Conservation (phyloP, 2,797 vertebrate genomes). For the Pempheris klunzingeri region DNA sequence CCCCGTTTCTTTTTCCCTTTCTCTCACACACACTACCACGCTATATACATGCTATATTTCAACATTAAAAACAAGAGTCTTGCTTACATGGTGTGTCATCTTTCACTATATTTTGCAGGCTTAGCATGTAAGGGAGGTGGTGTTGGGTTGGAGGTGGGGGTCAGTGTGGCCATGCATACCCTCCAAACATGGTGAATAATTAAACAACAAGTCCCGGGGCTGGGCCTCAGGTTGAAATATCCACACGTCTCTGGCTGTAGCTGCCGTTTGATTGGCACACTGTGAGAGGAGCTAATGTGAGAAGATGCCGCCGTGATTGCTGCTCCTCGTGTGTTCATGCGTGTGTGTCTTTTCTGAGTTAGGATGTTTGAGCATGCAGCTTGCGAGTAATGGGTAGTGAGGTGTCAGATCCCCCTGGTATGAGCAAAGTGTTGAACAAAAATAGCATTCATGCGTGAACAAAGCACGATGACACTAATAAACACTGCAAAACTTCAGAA, state of each 20-base stretch:
- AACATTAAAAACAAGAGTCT: constrained; percentile 5
- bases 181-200: constrained; percentile 60
- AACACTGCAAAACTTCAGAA: not conserved
- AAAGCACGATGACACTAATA: constrained; percentile 3
- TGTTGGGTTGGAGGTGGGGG: not conserved
- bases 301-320: constrained; percentile 16
- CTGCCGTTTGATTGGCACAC: constrained; percentile 64
- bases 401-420: constrained; percentile 8
- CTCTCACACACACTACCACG: not conserved
- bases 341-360: constrained; percentile 7
- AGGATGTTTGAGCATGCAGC: not conserved
- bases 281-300: constrained; percentile 58
- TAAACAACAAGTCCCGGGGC: constrained; percentile 36
- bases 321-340: constrained; percentile 7
- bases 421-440: constrained; percentile 10
- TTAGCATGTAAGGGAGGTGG: not conserved
- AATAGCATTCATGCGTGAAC: not conserved
- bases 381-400: constrained; percentile 13
- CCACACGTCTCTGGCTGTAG: constrained; percentile 38
- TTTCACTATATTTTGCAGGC: constrained; percentile 21
- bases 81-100: constrained; percentile 3
- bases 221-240: constrained; percentile 51
- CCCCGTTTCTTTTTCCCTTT: not conserved
- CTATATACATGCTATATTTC: constrained; percentile 9
- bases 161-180: constrained; percentile 13